Base-by-base conservation (phyloP, 2,888 invertebrate genomes). In the Urechis unicinctus region DNA sequence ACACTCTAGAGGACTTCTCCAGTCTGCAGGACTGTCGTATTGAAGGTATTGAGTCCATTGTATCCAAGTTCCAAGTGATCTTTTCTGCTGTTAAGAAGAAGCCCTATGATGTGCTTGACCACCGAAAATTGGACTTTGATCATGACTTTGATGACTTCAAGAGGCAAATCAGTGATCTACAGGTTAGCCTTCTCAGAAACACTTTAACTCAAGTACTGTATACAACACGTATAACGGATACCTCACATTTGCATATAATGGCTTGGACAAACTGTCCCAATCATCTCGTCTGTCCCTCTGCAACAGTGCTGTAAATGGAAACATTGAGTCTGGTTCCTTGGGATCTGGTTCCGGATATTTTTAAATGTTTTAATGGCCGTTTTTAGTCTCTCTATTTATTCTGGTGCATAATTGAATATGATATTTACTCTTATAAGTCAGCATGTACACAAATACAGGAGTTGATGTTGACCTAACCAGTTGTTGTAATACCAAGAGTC, bases 61-160 rank as follows among this genome's bases (percentile, higher is more conserved):
- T 87, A 0, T 71, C 81, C 2, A 85, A 84, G 66, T 88, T 91
- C 62, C 83, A 84, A 48, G 82, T 82, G 42, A 82, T 87, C 3
- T 85, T 85, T 61, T 82, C 83, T 57, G 81, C 80, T 25, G 86
- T 91, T 50, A 84, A 86, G 3, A 79, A 83, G 1, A 86, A 88
- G 72, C 82, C 84, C 0, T 90, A 91, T 66, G 88, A 91, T 75
- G 85, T 88, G 0, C 76, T 92, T 43, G 87, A 91, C 75, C 88
- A 89, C 72, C 83, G 90, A 67, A 85, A 84, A 65, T 75, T 79
- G 0, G 84, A 85, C 67, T 91, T 91, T 71, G 87, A 91, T 66
- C 81, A 80, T 48, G 91, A 91, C 73, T 91, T 85, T 72, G 84
- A 84, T 55, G 81, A 81, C 9, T 91, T 88, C 68, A 85, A 85